A percentile compares a stretch with the other conserved stretches of the same genome.
These are phyloP conservation scores for Nowickia ferox DNA, from an alignment of 2,888 invertebrate species.

Conservation along the genomic window DNA sequence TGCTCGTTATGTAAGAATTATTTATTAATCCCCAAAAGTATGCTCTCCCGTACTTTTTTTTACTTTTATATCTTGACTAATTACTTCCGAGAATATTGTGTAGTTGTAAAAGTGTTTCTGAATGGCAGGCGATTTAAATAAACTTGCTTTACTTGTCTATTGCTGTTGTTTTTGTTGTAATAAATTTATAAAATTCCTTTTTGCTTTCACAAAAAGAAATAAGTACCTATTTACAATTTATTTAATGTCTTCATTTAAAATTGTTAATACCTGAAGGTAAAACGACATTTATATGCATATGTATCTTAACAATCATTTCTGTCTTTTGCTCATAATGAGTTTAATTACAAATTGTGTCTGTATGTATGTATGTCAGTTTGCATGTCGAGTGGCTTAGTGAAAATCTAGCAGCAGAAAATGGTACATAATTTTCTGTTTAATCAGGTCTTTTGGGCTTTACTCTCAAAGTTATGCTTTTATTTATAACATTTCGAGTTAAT, in stretches of 20 bases:
- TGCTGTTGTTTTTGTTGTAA: constrained; percentile 18
- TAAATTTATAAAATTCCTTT: constrained; percentile 38
- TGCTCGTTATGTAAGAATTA: constrained; percentile 48
- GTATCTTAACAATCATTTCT: constrained; percentile 16
- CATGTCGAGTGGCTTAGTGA: neutral
- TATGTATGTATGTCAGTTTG: constrained; percentile 11
- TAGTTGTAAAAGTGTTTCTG: neutral
- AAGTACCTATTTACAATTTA: constrained; percentile 11
- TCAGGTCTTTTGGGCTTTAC: constrained; percentile 17
- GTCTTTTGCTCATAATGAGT: constrained; percentile 8
- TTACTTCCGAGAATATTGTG: constrained; percentile 37
- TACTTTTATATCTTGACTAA: constrained; percentile 58
- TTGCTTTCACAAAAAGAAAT: neutral
- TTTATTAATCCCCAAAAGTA: constrained; percentile 64
- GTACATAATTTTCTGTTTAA: constrained; percentile 22
- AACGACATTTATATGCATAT: constrained; percentile 24
- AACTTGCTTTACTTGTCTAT: constrained; percentile 3
- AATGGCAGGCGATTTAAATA: constrained; percentile 15
- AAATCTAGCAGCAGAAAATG: neutral
- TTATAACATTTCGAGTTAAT: constrained; percentile 18
- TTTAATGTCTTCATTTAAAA: constrained; percentile 50
- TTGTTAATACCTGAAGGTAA: constrained; percentile 41
- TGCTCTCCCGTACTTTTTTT: constrained; percentile 30
- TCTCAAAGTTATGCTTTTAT: constrained; percentile 23
- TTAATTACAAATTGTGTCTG: constrained; percentile 51